Conservation (phyloP, 2,888 invertebrate genomes). For the Diarsia rubi region DNA sequence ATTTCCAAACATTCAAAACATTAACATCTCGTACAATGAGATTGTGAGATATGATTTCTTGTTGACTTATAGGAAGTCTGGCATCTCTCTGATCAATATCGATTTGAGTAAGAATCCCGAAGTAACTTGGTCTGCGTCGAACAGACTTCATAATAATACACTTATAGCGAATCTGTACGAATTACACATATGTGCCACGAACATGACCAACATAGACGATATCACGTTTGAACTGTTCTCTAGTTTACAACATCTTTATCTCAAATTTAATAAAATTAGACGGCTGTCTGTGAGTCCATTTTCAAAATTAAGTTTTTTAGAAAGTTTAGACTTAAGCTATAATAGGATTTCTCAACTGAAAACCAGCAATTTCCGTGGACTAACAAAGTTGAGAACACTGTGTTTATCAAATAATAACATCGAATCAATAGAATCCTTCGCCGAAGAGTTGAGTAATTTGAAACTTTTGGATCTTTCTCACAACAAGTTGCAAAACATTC, state of each 20-base stretch:
- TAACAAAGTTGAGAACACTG: conserved; percentile 93
- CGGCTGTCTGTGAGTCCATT: conserved; percentile 96
- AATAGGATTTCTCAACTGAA: conserved; percentile 96
- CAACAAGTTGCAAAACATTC: conserved; percentile 95
- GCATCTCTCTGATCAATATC: conserved; percentile 82
- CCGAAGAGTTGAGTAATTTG: conserved; percentile 94
- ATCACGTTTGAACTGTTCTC: conserved; percentile 94
- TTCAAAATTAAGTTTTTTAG: conserved; percentile 93
- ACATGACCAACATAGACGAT: conserved; percentile 90
- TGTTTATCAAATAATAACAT: conserved; percentile 96
- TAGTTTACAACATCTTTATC: conserved; percentile 94
- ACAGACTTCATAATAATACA: conserved; percentile 79
- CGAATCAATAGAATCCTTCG: conserved; percentile 95
- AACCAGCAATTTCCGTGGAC: conserved; percentile 95
- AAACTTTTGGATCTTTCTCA: conserved; percentile 95
- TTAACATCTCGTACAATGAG: conserved; percentile 86
- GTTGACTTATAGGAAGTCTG: conserved; percentile 76
- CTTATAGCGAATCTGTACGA: conserved; percentile 85
- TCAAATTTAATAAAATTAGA: conserved; percentile 94
- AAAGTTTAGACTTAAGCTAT: conserved; percentile 95
- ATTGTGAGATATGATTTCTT: conserved; percentile 85
- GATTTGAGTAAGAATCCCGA: conserved; percentile 87
- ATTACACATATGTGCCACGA: conserved; percentile 85
- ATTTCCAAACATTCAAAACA: conserved; percentile 86
- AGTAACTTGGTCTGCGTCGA: conserved; percentile 79